phyloP scores from a whole-genome alignment of 2,113 vertebrate species.

The Formicarius rufipectus region DNA sequence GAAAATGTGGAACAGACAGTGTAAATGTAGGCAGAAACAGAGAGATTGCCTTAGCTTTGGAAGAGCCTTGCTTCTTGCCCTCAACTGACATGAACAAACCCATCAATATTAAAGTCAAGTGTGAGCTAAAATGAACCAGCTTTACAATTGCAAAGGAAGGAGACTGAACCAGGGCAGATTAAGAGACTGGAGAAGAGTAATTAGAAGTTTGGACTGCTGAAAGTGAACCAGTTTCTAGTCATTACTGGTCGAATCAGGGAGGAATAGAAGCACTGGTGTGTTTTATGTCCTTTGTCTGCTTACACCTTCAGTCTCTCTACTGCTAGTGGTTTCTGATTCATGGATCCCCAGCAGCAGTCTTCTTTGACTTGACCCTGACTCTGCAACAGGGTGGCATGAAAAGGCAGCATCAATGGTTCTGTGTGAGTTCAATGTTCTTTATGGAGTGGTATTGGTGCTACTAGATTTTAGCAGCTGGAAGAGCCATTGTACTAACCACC shows the following conservation, averaged over 20 bases:
- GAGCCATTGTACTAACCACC: neutral
- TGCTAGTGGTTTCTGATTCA: neutral
- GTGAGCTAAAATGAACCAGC: neutral
- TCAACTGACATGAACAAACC: neutral
- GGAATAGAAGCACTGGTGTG: neutral
- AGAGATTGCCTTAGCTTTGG: neutral
- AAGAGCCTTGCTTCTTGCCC: neutral
- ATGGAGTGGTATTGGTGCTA: neutral
- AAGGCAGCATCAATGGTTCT: rapidly evolving
- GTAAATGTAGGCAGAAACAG: neutral
- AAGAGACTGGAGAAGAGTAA: neutral
- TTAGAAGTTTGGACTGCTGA: neutral
- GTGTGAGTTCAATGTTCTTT: neutral
- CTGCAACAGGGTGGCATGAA: neutral
- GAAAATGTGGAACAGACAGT: neutral
- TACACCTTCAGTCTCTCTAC: neutral
- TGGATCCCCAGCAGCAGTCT: neutral
- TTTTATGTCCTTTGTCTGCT: neutral
- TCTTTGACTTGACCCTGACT: neutral
- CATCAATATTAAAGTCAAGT: neutral
- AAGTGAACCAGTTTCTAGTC: neutral
- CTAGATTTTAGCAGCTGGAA: neutral
- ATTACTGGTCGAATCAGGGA: neutral
- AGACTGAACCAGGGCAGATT: neutral
- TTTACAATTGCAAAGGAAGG: neutral